A percentile compares a stretch with the other conserved stretches of the same genome.
These are phyloP conservation scores for Caerostris extrusa DNA, from an alignment of 1,140 invertebrate species.

Conservation along the genomic window DNA sequence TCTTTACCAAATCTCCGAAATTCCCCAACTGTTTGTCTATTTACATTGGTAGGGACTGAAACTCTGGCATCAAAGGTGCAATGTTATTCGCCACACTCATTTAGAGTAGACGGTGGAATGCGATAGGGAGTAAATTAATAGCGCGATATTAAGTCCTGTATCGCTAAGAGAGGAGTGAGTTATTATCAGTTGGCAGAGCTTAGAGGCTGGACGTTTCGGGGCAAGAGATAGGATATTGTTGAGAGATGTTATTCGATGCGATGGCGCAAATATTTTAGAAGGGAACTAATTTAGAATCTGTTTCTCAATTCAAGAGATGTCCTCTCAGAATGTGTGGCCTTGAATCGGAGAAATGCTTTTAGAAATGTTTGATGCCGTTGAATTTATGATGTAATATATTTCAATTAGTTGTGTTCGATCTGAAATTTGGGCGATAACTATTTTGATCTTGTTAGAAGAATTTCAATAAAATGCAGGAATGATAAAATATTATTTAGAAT, in stretches of 20 bases:
- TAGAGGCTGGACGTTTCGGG: not conserved
- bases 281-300: not conserved
- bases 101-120: not conserved
- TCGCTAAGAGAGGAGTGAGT: not conserved
- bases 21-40: not conserved
- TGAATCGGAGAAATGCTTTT: not conserved
- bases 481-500: too few species aligned
- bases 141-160: constrained; percentile 13
- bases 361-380: not conserved
- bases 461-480: too few species aligned
- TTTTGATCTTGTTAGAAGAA: too few species aligned
- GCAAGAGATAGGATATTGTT: not conserved
- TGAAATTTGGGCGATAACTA: too few species aligned
- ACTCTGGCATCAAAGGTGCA: not conserved
- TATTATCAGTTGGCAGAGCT: not conserved
- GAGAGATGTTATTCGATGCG: not conserved
- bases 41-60: not conserved
- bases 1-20: not conserved
- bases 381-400: too few species aligned
- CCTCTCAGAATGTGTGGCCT: not conserved
- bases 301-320: not conserved
- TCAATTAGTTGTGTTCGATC: too few species aligned
- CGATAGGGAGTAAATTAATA: not conserved
- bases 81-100: not conserved
- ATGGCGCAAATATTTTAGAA: not conserved